These are phyloP conservation scores for Hirtodrosophila cameraria DNA, from an alignment of 2,888 invertebrate species.

Conservation along the genomic window DNA sequence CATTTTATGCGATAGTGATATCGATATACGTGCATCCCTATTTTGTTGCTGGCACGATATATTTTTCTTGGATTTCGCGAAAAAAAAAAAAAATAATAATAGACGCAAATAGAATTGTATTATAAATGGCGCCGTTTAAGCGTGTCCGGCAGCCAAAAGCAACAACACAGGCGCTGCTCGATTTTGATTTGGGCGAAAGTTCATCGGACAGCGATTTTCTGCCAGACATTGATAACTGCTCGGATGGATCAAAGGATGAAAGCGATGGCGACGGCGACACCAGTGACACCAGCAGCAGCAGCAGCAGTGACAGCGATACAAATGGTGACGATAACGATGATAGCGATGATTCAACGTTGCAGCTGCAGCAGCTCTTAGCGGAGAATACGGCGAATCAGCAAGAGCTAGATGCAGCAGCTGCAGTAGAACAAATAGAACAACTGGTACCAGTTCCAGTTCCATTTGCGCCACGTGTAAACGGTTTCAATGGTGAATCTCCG, in stretches of 20 bases:
- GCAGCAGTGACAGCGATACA: constrained; percentile 69
- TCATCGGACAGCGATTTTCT: constrained; percentile 98
- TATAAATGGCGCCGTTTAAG: constrained; percentile 77
- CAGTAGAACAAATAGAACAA: too few species aligned
- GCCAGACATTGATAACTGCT: constrained; percentile 90
- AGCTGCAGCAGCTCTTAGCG: constrained; percentile 72
- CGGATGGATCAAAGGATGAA: constrained; percentile 84
- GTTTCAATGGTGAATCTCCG: constrained; percentile 37
- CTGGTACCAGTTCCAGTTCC: constrained; percentile 8
- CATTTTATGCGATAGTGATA: constrained; percentile 6
- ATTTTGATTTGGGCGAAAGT: constrained; percentile 94
- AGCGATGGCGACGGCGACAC: constrained; percentile 87
- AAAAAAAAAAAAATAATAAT: constrained; percentile 17
- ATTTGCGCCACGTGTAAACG: constrained; percentile 38
- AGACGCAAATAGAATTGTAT: too few species aligned
- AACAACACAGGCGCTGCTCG: constrained; percentile 89
- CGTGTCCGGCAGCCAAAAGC: constrained; percentile 87
- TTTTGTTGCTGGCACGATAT: constrained; percentile 6
- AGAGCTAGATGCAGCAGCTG: neutral
- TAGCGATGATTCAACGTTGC: constrained; percentile 79
- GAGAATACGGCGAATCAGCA: constrained; percentile 48
- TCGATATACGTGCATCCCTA: constrained; percentile 28
- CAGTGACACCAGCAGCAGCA: constrained; percentile 74
- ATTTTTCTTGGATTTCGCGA: constrained; percentile 21
- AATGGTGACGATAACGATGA: constrained; percentile 62